A percentile compares a stretch with the other conserved stretches of the same genome.
Conservation (phyloP, 2,888 invertebrate genomes). For the Rutpela maculata region DNA sequence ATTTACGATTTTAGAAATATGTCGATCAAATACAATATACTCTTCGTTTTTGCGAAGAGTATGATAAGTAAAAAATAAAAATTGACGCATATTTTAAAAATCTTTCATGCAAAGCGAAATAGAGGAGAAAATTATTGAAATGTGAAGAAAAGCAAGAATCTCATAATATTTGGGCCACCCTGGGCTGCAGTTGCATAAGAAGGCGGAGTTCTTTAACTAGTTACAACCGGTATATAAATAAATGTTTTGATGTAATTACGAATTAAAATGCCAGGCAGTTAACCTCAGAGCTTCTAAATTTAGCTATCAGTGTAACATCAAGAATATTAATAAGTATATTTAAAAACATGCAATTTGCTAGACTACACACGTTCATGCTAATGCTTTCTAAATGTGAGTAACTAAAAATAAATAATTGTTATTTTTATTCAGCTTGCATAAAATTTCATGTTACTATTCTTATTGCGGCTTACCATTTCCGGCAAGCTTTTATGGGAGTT, state of each 20-base stretch:
- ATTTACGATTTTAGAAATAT: no score
- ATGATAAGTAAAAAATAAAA: no score
- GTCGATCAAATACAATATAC: no score
- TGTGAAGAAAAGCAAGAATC: no score
- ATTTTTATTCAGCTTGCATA: slow-evolving; percentile 13
- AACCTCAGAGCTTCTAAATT: not conserved
- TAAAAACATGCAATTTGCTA: slow-evolving; percentile 13
- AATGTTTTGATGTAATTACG: not conserved
- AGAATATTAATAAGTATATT: slow-evolving; percentile 14
- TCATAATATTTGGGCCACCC: no score
- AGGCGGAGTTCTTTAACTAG: no score
- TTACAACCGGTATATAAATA: not conserved
- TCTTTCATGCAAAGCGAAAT: no score
- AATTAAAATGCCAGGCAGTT: slow-evolving; percentile 4
- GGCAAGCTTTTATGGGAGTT: not conserved
- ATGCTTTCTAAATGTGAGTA: slow-evolving; percentile 4
- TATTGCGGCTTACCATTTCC: not conserved
- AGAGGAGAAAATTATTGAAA: no score
- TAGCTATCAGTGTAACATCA: slow-evolving; percentile 14
- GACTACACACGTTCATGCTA: slow-evolving; percentile 16
- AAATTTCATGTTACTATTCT: not conserved
- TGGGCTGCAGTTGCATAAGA: no score
- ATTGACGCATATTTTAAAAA: no score
- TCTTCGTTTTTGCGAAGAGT: no score
- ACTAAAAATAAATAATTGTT: slow-evolving; percentile 14